These are phyloP conservation scores for Burhinus bistriatus DNA, from an alignment of 2,113 vertebrate species.

Conservation along the genomic window DNA sequence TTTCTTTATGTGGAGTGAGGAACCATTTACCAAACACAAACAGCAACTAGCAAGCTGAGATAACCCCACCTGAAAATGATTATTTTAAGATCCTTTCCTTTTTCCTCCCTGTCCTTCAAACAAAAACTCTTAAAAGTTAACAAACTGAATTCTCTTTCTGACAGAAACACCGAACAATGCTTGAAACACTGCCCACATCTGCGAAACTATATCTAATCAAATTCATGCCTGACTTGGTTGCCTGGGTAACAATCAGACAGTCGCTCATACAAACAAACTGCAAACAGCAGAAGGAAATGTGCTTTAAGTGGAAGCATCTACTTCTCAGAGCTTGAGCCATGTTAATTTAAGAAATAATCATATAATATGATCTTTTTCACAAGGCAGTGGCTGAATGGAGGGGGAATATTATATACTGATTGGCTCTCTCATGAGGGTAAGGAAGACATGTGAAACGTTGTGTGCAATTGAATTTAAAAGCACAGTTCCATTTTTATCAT, in stretches of 20 bases:
- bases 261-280: conserved; percentile 68
- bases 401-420: background rate
- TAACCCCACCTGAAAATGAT: background rate
- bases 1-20: background rate
- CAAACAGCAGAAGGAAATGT: conserved; percentile 49
- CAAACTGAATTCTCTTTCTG: background rate
- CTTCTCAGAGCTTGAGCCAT: background rate
- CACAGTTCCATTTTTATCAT: background rate
- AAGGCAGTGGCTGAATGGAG: background rate
- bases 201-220: conserved; percentile 47
- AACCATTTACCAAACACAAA: background rate
- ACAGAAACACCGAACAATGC: background rate
- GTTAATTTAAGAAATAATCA: background rate
- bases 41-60: background rate
- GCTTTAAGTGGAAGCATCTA: conserved; percentile 45
- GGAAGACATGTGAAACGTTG: background rate
- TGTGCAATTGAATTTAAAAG: background rate
- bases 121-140: background rate
- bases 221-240: conserved; percentile 52
- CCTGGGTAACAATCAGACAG: conserved; percentile 69
- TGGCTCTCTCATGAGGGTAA: background rate
- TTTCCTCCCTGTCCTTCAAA: background rate
- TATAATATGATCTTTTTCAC: background rate
- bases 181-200: conserved; percentile 21
- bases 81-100: background rate